A percentile compares a stretch with the other conserved stretches of the same genome.
Conservation (phyloP, 2,113 vertebrate species). For the Hippoglossus stenolepis region DNA sequence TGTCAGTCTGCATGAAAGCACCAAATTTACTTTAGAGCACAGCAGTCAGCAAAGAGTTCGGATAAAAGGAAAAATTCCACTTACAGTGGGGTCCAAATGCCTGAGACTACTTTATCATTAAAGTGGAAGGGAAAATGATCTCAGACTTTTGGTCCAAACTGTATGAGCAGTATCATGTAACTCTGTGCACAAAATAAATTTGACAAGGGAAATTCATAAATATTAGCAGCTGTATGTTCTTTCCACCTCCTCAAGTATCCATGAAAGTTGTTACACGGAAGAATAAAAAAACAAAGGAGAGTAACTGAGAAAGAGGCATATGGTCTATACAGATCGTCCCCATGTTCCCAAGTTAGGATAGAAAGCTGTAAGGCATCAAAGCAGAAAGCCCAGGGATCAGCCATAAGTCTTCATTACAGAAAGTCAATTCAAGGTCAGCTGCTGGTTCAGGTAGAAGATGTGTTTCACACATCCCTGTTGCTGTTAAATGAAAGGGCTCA, state of each 20-base stretch:
- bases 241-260: background rate
- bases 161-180: background rate
- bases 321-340: slow-evolving; percentile 23
- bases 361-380: slow-evolving; percentile 54
- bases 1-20: slow-evolving; percentile 1
- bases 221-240: background rate
- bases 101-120: background rate
- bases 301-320: slow-evolving; percentile 10
- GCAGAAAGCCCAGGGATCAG: slow-evolving; percentile 76
- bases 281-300: background rate
- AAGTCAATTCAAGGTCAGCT: slow-evolving; percentile 80
- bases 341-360: slow-evolving; percentile 38
- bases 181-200: background rate
- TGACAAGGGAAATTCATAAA: background rate
- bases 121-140: background rate
- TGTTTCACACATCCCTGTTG: slow-evolving; percentile 52
- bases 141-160: background rate
- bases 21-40: background rate
- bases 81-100: background rate
- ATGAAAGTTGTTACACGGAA: slow-evolving; percentile 29
- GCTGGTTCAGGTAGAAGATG: slow-evolving; percentile 61
- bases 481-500: slow-evolving; percentile 64
- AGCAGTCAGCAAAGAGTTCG: background rate
- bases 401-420: slow-evolving; percentile 75
- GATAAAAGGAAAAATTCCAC: background rate